Evolutionary conservation across 2,113 vertebrate species (phyloP).

Genomic region (Sinosuthora webbiana): DNA sequence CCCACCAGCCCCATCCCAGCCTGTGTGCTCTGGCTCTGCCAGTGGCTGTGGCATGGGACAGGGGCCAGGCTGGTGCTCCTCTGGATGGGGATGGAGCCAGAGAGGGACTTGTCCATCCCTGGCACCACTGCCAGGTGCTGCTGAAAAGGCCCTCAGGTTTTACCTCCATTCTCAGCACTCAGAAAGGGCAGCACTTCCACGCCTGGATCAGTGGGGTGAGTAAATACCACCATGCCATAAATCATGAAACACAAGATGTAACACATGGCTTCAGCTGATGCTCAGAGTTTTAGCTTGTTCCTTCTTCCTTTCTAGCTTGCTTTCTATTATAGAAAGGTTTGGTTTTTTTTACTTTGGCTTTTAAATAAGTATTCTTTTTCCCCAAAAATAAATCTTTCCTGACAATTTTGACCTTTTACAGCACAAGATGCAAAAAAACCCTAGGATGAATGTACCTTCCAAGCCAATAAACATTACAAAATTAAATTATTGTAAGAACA

Average conservation of each 20-base stretch:
- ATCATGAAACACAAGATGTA: not conserved
- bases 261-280: not conserved
- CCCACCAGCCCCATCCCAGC: not conserved
- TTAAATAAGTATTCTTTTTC: not conserved
- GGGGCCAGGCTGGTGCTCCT: not conserved
- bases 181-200: rapidly evolving
- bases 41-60: not conserved
- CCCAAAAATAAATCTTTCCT: slow-evolving; percentile 33
- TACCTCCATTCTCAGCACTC: not conserved
- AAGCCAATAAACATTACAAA: slow-evolving; percentile 32
- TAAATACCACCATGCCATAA: not conserved
- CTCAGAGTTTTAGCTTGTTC: not conserved
- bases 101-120: no score
- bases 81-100: not conserved
- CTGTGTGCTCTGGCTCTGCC: not conserved
- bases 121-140: not conserved
- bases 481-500: not conserved
- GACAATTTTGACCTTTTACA: slow-evolving; percentile 61
- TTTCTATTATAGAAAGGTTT: not conserved
- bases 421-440: slow-evolving; percentile 13
- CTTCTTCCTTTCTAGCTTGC: not conserved
- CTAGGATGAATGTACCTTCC: slow-evolving; percentile 11
- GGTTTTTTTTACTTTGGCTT: not conserved
- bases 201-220: not conserved
- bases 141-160: not conserved